A percentile compares a stretch with the other conserved stretches of the same genome.
phyloP scores from a whole-genome alignment of 2,113 vertebrate genomes.

The Sminthopsis crassicaudata region DNA sequence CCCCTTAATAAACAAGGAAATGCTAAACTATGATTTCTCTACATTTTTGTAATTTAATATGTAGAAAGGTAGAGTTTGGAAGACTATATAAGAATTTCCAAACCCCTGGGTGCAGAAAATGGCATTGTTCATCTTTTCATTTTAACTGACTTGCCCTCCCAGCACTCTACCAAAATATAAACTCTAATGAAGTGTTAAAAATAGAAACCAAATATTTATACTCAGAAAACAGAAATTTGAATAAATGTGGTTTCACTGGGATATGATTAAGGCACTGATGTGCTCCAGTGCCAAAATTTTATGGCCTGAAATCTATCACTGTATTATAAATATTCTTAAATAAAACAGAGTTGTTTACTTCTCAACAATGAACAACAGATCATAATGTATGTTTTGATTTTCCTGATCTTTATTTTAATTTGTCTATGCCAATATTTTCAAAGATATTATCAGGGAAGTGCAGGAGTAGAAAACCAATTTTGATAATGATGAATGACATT shows the following conservation, averaged over 20 bases:
- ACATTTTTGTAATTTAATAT: background rate
- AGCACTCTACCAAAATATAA: background rate
- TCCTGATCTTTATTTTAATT: constrained; percentile 22
- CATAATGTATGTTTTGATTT: constrained; percentile 16
- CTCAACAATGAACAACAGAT: background rate
- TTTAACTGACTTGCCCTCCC: background rate
- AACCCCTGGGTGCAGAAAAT: background rate
- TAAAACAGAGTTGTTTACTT: background rate
- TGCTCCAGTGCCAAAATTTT: constrained; percentile 14
- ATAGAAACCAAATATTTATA: constrained; percentile 53
- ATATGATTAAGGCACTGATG: constrained; percentile 45
- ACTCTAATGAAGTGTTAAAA: constrained; percentile 38
- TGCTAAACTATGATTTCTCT: background rate
- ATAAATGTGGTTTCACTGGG: constrained; percentile 28
- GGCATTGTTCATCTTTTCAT: background rate
- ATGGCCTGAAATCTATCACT: constrained; percentile 41
- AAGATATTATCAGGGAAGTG: background rate
- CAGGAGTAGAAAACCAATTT: background rate
- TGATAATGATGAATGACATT: background rate
- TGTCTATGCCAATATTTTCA: constrained; percentile 14
- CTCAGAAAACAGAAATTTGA: constrained; percentile 43
- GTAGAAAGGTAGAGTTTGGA: constrained; percentile 12
- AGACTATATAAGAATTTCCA: background rate
- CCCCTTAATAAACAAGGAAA: background rate
- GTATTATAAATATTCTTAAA: constrained; percentile 10